Conservation (phyloP, 92 coral and sea anemone genomes). For the Blastomussa wellsi region DNA sequence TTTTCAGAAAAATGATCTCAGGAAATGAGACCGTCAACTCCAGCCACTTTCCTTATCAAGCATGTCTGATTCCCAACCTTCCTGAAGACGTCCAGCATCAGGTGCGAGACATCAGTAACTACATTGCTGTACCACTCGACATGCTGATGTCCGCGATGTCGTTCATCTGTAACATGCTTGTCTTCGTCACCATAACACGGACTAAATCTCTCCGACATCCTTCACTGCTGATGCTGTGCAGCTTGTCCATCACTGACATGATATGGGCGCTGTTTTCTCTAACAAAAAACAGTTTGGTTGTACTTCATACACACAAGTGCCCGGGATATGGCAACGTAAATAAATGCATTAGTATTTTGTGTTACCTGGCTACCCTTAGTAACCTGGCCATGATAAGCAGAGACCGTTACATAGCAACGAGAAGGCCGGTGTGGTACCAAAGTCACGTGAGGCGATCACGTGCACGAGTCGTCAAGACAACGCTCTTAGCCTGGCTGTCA, state of each 20-base stretch:
- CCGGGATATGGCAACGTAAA: not conserved
- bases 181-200: not conserved
- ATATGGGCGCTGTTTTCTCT: not conserved
- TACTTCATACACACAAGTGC: not conserved
- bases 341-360: not conserved
- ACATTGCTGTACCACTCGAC: not conserved
- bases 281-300: not conserved
- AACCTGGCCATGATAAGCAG: conserved; percentile 25
- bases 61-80: not conserved
- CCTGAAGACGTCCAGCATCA: not conserved
- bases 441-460: not conserved
- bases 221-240: conserved; percentile 1
- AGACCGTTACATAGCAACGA: conserved; percentile 29
- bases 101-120: not conserved
- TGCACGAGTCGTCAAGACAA: not conserved
- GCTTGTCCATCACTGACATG: not conserved
- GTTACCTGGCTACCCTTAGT: not conserved
- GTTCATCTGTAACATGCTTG: not conserved
- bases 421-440: conserved; percentile 22
- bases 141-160: not conserved
- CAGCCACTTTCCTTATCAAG: not conserved
- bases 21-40: not conserved
- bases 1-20: not conserved
- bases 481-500: not conserved
- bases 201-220: conserved; percentile 3